A percentile compares a stretch with the other conserved stretches of the same genome.
Evolutionary conservation across 2,113 vertebrate species (phyloP).

Genomic region (Solea solea): DNA sequence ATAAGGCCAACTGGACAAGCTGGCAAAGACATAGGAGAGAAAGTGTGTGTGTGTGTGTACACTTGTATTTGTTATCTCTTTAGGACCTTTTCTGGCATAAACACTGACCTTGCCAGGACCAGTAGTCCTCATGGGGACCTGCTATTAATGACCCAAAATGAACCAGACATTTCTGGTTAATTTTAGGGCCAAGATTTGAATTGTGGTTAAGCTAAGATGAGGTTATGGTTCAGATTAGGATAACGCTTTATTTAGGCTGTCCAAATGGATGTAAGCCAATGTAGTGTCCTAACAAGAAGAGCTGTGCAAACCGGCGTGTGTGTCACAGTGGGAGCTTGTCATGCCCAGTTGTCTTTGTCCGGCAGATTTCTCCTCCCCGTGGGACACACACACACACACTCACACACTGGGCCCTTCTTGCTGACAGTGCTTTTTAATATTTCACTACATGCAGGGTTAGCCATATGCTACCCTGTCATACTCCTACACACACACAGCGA

Average conservation of each 20-base stretch:
- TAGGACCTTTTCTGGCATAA: too few species aligned
- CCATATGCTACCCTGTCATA: conserved; percentile 74
- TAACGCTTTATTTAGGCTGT: too few species aligned
- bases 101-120: too few species aligned
- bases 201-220: too few species aligned
- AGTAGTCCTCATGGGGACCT: too few species aligned
- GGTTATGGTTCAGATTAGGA: too few species aligned
- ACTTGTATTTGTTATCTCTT: not conserved
- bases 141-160: too few species aligned
- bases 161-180: too few species aligned
- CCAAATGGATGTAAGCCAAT: too few species aligned
- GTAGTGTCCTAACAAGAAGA: too few species aligned
- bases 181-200: too few species aligned
- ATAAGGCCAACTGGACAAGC: conserved; percentile 62
- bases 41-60: conserved; percentile 17
- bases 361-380: conserved; percentile 67
- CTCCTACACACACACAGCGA: conserved; percentile 12
- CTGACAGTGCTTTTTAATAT: conserved; percentile 78
- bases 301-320: not conserved
- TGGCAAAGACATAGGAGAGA: conserved; percentile 47
- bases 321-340: conserved; percentile 61
- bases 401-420: conserved; percentile 49
- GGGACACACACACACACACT: conserved; percentile 39
- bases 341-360: conserved; percentile 70
- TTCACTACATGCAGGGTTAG: conserved; percentile 70